Evolutionary conservation across 2,888 invertebrate species (phyloP).

Genomic region (Drosophila conformis): DNA sequence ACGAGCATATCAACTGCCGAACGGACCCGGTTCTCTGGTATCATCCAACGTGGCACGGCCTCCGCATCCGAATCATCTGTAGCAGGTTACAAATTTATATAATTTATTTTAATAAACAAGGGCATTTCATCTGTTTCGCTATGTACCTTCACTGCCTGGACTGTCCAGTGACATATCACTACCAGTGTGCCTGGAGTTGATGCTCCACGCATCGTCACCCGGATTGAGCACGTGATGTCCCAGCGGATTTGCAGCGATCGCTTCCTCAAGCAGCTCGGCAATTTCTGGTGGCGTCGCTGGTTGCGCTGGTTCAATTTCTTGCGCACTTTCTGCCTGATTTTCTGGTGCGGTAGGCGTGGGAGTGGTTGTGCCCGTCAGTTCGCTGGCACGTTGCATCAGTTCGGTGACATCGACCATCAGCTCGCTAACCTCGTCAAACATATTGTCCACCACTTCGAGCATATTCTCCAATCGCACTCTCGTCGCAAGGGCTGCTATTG

Average conservation of each 20-base stretch:
- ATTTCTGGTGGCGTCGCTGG: constrained; percentile 7
- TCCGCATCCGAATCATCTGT: constrained; percentile 65
- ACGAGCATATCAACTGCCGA: constrained; percentile 66
- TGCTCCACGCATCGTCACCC: constrained; percentile 25
- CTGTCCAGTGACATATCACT: constrained; percentile 71
- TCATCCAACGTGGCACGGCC: constrained; percentile 63
- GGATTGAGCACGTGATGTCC: constrained; percentile 20
- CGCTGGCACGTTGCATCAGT: constrained; percentile 41
- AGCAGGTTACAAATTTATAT: not conserved
- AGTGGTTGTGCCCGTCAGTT: constrained; percentile 1
- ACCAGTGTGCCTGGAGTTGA: constrained; percentile 33
- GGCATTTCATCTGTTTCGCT: not conserved
- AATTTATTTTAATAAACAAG: not conserved
- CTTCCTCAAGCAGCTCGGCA: constrained; percentile 8
- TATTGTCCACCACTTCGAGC: constrained; percentile 47
- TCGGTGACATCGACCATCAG: constrained; percentile 48
- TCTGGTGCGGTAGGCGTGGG: not conserved
- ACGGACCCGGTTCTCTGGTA: constrained; percentile 63
- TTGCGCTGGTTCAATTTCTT: not conserved
- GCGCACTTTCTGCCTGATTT: not conserved
- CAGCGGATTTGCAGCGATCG: not conserved
- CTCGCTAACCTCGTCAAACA: constrained; percentile 48
- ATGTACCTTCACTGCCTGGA: constrained; percentile 64
- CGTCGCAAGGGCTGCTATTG: constrained; percentile 26
- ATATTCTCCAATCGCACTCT: constrained; percentile 40